Evolutionary conservation across 1,140 invertebrate genomes (phyloP).

Genomic region (Limonius californicus): DNA sequence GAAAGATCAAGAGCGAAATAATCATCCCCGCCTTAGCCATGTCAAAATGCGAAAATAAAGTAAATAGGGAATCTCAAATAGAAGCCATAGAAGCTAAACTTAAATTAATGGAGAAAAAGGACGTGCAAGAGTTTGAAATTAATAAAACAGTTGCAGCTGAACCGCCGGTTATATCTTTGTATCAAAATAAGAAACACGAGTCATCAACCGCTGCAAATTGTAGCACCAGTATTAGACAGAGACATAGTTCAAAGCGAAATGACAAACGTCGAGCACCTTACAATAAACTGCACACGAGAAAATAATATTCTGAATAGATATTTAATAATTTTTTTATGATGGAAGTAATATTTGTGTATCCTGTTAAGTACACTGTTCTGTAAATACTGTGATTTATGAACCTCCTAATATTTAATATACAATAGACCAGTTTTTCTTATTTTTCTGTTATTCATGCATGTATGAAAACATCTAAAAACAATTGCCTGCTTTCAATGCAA

Average conservation of each 20-base stretch:
- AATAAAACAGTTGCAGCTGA: constrained; percentile 63
- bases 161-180: constrained; percentile 62
- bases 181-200: constrained; percentile 48
- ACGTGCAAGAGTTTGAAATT: constrained; percentile 66
- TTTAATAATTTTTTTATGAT: neutral
- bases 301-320: neutral
- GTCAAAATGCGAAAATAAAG: constrained; percentile 62
- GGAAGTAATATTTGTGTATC: too few relatives aligned
- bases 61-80: constrained; percentile 74
- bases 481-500: too few relatives aligned
- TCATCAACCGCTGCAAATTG: neutral
- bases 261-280: constrained; percentile 8
- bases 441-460: too few relatives aligned
- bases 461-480: too few relatives aligned
- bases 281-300: constrained; percentile 2
- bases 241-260: neutral
- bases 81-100: constrained; percentile 84
- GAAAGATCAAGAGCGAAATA: constrained; percentile 68
- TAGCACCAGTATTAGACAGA: neutral
- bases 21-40: constrained; percentile 72
- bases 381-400: too few relatives aligned
- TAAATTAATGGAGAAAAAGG: constrained; percentile 69
- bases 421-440: too few relatives aligned
- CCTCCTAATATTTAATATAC: too few relatives aligned
- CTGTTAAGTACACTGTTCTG: too few relatives aligned